Base-by-base conservation (phyloP, 2,797 vertebrate genomes). In the Melanotaenia pygmaea region DNA sequence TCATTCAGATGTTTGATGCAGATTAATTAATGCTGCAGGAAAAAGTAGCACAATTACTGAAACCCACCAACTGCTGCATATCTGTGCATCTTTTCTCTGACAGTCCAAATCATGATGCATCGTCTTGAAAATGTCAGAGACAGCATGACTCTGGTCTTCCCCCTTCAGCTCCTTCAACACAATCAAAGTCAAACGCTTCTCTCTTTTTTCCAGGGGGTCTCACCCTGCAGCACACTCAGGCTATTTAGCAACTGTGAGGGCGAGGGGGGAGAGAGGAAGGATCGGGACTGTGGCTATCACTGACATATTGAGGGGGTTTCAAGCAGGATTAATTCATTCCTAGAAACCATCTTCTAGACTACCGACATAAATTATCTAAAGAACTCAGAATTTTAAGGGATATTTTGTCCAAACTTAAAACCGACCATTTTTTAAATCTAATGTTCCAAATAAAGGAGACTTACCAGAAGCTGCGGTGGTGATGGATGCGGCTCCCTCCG, bases 401-500 rank as follows among this genome's bases (percentile, higher is more conserved):
- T 34, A 34, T 34, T 34, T 34, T 34, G 32, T 34, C 32, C 6
- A 34, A 30, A 30, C 28, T 30, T 30, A 30, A 30, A 30, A 30
- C 28, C 4, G 28, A 30, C 28, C 28, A 30, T 30, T 30, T 30
- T 5, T 30, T 30, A 30, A 30, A 30, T 30, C 28, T 30, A 3
- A 30, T 30, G 28, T 30, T 30, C 28, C 28, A 30, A 30, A 30
- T 30, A 57, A 68, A 83, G 5, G 2, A 11, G 65, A 87, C 90
- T 89, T 77, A 93, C 92, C 85, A 74, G 77, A 83, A 85, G 82
- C 88, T 74, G 86, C 61, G 72, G 72, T 62, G 82, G 64, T 60
- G 40, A 71, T 53, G 74, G 66, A 79, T 69, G 86, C 81, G 65
- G 80, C 87, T 89, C 86, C 87, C 74, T 72, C 67, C 18, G 76